Conservation (phyloP, 2,797 vertebrate genomes). For the Carapus acus region DNA sequence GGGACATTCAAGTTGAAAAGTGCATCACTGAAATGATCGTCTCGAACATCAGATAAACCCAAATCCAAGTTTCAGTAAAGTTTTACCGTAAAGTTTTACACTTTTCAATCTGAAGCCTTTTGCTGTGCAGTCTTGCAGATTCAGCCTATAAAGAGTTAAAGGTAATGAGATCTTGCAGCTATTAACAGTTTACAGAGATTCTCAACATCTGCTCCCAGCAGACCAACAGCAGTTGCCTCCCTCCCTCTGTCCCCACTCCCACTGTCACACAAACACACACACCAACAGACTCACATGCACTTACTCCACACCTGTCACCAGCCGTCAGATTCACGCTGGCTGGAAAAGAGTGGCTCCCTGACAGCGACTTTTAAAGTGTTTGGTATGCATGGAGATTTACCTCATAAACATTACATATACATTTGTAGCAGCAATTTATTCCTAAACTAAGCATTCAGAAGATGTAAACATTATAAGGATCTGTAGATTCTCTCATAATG, state of each 20-base stretch:
- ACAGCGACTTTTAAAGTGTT: slow-evolving; percentile 34
- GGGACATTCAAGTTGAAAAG: too few species aligned
- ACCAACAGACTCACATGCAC: slow-evolving; percentile 24
- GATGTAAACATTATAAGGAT: slow-evolving; percentile 11
- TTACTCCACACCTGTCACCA: slow-evolving; percentile 64
- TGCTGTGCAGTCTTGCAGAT: background rate
- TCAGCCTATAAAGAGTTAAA: slow-evolving; percentile 65
- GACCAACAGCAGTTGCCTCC: slow-evolving; percentile 66
- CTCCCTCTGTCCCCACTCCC: slow-evolving; percentile 56
- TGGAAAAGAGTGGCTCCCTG: slow-evolving; percentile 15
- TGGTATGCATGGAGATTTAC: slow-evolving; percentile 14
- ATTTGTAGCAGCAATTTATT: slow-evolving; percentile 19
- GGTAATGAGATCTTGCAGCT: slow-evolving; percentile 71
- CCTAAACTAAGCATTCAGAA: slow-evolving; percentile 9
- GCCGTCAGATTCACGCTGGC: slow-evolving; percentile 42
- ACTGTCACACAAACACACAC: slow-evolving; percentile 8
- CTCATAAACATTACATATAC: slow-evolving; percentile 9
- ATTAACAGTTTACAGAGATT: slow-evolving; percentile 74
- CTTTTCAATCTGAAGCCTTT: too few species aligned
- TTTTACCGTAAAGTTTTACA: too few species aligned
- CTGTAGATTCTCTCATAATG: slow-evolving; percentile 10
- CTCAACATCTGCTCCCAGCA: slow-evolving; percentile 73
- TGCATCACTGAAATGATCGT: too few species aligned
- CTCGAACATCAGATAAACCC: too few species aligned
- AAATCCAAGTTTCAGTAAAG: too few species aligned